Percentiles rank a stretch among this genome's conserved stretches.
phyloP scores from a whole-genome alignment of 2,888 invertebrate genomes.

The Tupiocoris notatus region DNA sequence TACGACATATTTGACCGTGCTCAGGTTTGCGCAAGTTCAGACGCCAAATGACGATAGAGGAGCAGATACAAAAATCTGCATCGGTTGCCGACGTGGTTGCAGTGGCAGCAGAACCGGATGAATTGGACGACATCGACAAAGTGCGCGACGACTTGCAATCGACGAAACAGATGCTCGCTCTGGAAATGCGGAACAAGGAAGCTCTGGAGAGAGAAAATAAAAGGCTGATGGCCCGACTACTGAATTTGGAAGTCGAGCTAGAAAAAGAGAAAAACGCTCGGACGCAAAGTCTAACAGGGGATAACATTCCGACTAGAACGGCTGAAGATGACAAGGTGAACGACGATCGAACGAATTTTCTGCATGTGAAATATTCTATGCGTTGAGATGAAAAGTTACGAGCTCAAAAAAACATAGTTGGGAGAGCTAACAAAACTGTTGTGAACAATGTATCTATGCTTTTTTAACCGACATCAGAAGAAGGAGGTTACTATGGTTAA shows the following conservation, averaged over 20 bases:
- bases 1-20: too few relatives aligned
- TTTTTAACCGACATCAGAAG: too few relatives aligned
- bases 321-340: conserved; percentile 51
- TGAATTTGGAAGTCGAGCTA: conserved; percentile 77
- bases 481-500: too few relatives aligned
- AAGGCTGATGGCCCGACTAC: conserved; percentile 72
- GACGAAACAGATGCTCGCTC: conserved; percentile 84
- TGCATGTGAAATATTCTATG: too few relatives aligned
- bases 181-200: conserved; percentile 82
- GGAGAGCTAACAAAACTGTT: too few relatives aligned
- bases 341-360: too few relatives aligned
- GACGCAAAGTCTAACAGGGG: conserved; percentile 43
- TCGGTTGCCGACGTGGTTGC: conserved; percentile 62
- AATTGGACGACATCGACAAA: conserved; percentile 88
- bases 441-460: too few relatives aligned
- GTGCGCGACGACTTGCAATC: conserved; percentile 83
- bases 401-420: too few relatives aligned
- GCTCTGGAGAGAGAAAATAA: conserved; percentile 83
- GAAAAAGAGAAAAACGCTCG: conserved; percentile 61
- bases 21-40: conserved; percentile 73
- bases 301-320: conserved; percentile 45
- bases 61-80: conserved; percentile 80
- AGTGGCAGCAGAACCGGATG: conserved; percentile 66
- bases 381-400: too few relatives aligned
- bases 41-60: conserved; percentile 85